Conservation (phyloP, 2,113 vertebrate species). For the Corythornis madagascariensis region DNA sequence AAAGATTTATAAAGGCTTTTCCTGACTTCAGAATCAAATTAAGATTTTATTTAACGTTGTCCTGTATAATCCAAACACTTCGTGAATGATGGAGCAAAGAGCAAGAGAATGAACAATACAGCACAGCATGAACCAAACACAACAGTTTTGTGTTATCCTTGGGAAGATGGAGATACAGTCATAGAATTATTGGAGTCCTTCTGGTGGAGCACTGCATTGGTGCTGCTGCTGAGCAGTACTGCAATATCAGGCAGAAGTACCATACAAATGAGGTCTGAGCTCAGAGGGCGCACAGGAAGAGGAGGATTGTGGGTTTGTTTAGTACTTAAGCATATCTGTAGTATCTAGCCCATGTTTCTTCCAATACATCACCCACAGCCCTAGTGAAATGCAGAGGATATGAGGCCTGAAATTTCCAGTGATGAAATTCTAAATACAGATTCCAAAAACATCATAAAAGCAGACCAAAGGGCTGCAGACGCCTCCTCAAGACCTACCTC, state of each 20-base stretch:
- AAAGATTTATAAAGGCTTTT: slow-evolving; percentile 47
- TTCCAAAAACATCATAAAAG: neutral
- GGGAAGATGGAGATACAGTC: neutral
- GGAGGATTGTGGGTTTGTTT: neutral
- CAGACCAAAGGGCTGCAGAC: neutral
- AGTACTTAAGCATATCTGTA: neutral
- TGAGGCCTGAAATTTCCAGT: neutral
- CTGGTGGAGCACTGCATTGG: neutral
- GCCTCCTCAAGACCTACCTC: slow-evolving; percentile 15
- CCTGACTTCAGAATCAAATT: slow-evolving; percentile 46
- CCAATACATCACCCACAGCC: neutral
- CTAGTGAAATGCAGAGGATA: neutral
- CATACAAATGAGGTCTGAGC: neutral
- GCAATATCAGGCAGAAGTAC: neutral
- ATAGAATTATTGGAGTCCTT: neutral
- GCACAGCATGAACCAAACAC: neutral
- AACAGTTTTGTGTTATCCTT: slow-evolving; percentile 4
- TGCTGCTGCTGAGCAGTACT: neutral
- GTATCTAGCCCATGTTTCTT: neutral
- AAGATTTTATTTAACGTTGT: neutral
- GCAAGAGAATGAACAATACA: neutral
- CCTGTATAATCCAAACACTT: slow-evolving; percentile 4
- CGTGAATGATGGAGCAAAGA: neutral
- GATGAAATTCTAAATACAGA: neutral
- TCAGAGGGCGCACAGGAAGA: neutral